These are phyloP conservation scores for Todus mexicanus DNA, from an alignment of 2,797 vertebrate genomes.

Conservation along the genomic window DNA sequence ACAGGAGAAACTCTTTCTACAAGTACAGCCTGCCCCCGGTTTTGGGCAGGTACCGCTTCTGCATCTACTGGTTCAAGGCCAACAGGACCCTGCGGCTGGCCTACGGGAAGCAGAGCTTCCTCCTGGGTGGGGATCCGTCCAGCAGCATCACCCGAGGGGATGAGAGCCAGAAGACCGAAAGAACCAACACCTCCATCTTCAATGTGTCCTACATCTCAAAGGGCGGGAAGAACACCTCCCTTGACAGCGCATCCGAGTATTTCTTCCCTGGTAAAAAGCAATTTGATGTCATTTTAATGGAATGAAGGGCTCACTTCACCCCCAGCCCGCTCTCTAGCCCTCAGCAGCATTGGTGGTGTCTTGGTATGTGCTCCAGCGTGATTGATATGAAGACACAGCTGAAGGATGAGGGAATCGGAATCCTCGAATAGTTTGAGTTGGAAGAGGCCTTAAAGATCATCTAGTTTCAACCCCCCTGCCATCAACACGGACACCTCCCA, in stretches of 20 bases:
- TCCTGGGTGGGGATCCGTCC: background rate
- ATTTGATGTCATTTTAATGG: background rate
- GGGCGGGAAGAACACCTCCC: constrained; percentile 55
- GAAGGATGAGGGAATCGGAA: too few species aligned
- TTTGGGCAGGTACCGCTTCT: constrained; percentile 76
- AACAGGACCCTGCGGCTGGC: constrained; percentile 4
- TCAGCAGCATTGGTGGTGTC: background rate
- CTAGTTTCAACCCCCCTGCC: too few species aligned
- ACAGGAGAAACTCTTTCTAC: background rate
- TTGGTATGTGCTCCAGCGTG: background rate
- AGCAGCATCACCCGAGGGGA: background rate
- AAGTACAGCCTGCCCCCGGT: constrained; percentile 3
- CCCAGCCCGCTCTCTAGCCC: background rate
- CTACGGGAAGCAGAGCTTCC: constrained; percentile 52
- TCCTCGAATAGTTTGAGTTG: too few species aligned
- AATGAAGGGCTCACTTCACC: background rate
- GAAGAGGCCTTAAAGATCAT: too few species aligned
- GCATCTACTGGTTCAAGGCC: constrained; percentile 64
- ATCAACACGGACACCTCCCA: too few species aligned
- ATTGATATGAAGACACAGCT: background rate
- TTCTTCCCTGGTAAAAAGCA: constrained; percentile 57
- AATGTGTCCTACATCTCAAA: constrained; percentile 55
- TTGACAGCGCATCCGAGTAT: background rate
- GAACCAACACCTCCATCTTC: background rate
- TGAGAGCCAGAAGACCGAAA: background rate